Percentiles rank a stretch among this genome's conserved stretches.
Conservation (phyloP, 1,140 invertebrate genomes). For the Medauroidea extradentata region DNA sequence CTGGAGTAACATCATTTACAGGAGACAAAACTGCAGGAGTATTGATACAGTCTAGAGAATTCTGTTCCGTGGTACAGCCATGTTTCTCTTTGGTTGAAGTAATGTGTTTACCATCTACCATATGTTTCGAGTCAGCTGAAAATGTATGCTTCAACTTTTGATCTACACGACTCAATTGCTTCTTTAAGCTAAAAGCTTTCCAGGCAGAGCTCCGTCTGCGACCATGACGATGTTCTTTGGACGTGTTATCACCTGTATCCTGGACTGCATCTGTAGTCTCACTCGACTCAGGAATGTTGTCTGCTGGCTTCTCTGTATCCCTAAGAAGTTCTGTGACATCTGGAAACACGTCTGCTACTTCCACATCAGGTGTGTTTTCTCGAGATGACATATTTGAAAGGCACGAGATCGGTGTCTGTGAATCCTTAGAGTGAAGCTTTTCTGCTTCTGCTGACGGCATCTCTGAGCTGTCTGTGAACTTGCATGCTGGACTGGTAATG, state of each 20-base stretch:
- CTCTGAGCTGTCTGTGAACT: no score
- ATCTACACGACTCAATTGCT: conserved; percentile 67
- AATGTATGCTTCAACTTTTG: conserved; percentile 12
- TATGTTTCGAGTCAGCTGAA: not conserved
- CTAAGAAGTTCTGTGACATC: no score
- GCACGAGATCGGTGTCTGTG: no score
- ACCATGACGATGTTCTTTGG: conserved; percentile 1
- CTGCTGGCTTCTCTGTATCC: not conserved
- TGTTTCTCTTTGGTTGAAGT: not conserved
- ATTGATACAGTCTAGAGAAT: not conserved
- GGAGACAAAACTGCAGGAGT: not conserved
- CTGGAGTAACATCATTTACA: not conserved
- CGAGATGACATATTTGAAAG: not conserved
- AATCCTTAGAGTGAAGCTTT: no score
- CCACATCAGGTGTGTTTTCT: not conserved
- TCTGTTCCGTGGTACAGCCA: conserved; percentile 54
- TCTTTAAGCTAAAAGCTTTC: conserved; percentile 67
- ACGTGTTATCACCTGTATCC: not conserved
- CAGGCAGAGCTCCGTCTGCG: conserved; percentile 31
- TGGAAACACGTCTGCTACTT: no score
- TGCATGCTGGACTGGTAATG: no score
- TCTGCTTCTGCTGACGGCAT: no score
- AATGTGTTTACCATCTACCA: not conserved
- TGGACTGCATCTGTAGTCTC: no score
- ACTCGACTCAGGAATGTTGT: no score